phyloP scores from a whole-genome alignment of 2,888 invertebrate genomes.

The Antitype chi region DNA sequence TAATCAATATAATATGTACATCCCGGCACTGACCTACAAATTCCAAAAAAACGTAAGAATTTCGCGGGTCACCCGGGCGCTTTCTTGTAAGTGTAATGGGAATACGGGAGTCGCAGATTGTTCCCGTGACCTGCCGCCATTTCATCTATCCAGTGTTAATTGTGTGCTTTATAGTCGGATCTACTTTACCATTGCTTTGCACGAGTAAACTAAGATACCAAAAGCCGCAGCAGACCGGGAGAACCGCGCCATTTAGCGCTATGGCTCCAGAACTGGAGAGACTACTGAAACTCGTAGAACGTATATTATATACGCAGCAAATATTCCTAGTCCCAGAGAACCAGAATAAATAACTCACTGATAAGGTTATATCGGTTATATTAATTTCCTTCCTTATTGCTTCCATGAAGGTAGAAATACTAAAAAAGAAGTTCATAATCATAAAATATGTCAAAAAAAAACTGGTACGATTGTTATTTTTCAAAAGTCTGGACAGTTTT shows the following conservation, averaged over 20 bases:
- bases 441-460: neutral
- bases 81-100: too few relatives aligned
- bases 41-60: too few relatives aligned
- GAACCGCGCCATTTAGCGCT: neutral
- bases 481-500: conserved; percentile 9
- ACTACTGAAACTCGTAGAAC: neutral
- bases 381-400: neutral
- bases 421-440: neutral
- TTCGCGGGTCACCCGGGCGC: too few relatives aligned
- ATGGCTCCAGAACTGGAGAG: neutral
- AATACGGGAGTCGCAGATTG: too few relatives aligned
- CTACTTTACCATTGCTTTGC: neutral
- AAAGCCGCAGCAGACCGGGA: neutral
- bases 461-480: conserved; percentile 22
- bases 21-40: too few relatives aligned
- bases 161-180: too few relatives aligned
- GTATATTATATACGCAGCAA: neutral
- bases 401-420: neutral
- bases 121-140: too few relatives aligned
- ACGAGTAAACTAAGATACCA: neutral
- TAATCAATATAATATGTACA: too few relatives aligned
- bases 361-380: neutral
- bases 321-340: neutral
- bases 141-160: too few relatives aligned
- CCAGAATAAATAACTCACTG: neutral